phyloP scores from a whole-genome alignment of 2,888 invertebrate species.

The Clostera curtula region DNA sequence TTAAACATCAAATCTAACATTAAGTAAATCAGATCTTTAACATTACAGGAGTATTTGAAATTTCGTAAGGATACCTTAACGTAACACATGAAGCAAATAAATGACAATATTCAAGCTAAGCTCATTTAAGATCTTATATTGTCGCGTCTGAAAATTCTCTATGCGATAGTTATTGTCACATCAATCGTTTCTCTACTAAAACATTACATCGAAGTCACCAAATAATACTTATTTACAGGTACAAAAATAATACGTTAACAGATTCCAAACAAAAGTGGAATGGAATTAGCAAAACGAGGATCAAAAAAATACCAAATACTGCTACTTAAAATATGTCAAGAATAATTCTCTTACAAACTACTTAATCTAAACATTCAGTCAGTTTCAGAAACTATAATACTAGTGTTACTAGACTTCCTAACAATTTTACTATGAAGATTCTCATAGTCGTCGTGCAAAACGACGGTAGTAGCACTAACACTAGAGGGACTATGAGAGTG shows the following conservation, averaged over 20 bases:
- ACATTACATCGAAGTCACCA: slow-evolving; percentile 24
- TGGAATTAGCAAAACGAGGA: slow-evolving; percentile 12
- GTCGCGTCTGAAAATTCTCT: slow-evolving; percentile 48
- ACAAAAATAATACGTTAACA: slow-evolving; percentile 17
- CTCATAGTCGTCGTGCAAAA: slow-evolving; percentile 75
- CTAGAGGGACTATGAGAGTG: slow-evolving; percentile 76
- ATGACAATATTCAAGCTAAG: slow-evolving; percentile 44
- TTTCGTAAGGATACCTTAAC: too few species aligned
- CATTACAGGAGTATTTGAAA: too few species aligned
- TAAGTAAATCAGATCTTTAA: slow-evolving; percentile 16
- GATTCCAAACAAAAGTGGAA: slow-evolving; percentile 18
- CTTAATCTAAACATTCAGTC: slow-evolving; percentile 58
- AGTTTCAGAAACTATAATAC: slow-evolving; percentile 50
- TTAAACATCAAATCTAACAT: slow-evolving; percentile 18
- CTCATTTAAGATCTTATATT: slow-evolving; percentile 57
- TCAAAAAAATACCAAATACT: too few species aligned
- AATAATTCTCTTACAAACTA: slow-evolving; percentile 32
- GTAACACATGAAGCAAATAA: slow-evolving; percentile 22
- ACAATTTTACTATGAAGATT: slow-evolving; percentile 41
- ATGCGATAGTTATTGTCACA: slow-evolving; percentile 70
- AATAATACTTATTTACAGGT: slow-evolving; percentile 25
- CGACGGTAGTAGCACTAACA: slow-evolving; percentile 79
- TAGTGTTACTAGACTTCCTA: slow-evolving; percentile 43
- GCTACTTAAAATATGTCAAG: slow-evolving; percentile 11
- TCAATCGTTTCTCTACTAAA: slow-evolving; percentile 38